Base-by-base conservation (phyloP, 2,888 invertebrate genomes). In the Ophion ventricosus region DNA sequence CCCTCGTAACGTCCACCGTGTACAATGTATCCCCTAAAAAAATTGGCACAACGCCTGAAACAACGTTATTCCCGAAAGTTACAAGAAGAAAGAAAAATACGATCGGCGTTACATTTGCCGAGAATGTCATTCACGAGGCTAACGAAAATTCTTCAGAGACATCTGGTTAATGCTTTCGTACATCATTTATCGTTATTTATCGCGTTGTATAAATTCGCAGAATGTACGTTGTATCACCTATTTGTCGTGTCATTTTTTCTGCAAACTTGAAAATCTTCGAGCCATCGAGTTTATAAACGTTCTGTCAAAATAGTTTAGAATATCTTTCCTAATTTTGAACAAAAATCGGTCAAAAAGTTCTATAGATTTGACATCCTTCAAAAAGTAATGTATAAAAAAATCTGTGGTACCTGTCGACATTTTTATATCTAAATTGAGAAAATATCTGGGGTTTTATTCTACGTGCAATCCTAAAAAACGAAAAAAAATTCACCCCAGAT, bases 51-150 rank as follows among this genome's bases (percentile, higher is more conserved):
- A 25, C 83, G 0, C 23, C 63, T 25, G 73, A 72, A 5, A 35
- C 54, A 20, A n/a, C 75, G 49, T 64, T 69, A 17, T 29, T 82
- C 11, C 57, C 57, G 14, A 76, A 80, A 73, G 67, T 82, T 23
- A 17, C 43, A n/a, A 66, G 59, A 35, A 80, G 63, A 66, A 84
- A 82, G 73, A 80, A 57, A 43, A 56, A 56, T 43, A 11, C n/a
- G 54, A 26, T 59, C 11, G 20, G 49, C 11, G 64, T 74, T 66
- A 74, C 64, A 35, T 79, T 84, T 29, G 79, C 79, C 59, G 66
- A 72, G 40, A 66, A 80, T 64, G 40, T 82, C 43, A 80, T 82
- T 67, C 82, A 74, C 54, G 82, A 85, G 59, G 66, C 49, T 56
- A 40, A 56, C 57, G 84, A 82, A 57, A 76, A 59, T 61, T 35